A percentile compares a stretch with the other conserved stretches of the same genome.
phyloP scores from a whole-genome alignment of 92 coral and sea anemone genomes.

The Meandrina meandrites region DNA sequence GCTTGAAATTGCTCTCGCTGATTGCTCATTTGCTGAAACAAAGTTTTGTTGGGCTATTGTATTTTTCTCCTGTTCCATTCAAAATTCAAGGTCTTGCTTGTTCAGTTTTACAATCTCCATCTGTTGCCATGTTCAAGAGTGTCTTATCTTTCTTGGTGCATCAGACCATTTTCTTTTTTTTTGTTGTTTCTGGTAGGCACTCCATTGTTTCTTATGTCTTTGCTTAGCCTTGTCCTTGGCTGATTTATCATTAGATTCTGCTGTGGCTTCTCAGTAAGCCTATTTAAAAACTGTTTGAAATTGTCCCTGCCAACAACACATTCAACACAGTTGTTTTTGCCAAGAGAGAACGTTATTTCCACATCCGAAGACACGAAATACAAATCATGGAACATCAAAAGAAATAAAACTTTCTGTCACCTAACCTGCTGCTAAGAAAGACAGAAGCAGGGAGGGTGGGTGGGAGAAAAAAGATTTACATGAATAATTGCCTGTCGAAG shows the following conservation, averaged over 20 bases:
- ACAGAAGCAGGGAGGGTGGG: no score
- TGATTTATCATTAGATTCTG: neutral
- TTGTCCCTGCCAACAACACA: no score
- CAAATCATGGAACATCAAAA: no score
- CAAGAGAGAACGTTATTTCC: no score
- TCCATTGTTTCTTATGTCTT: constrained; percentile 1
- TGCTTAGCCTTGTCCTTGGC: constrained; percentile 17
- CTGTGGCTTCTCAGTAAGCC: no score
- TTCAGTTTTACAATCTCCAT: constrained; percentile 33
- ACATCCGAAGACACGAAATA: no score
- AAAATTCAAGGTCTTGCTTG: constrained; percentile 34
- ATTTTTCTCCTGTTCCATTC: constrained; percentile 35
- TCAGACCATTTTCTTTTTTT: constrained; percentile 27
- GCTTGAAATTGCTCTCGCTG: constrained; percentile 40
- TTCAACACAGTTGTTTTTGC: no score
- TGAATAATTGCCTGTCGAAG: no score
- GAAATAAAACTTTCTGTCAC: no score
- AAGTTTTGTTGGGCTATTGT: constrained; percentile 32
- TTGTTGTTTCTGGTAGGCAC: neutral
- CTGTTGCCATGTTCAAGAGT: constrained; percentile 26
- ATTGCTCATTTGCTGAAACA: constrained; percentile 25
- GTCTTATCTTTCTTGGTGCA: constrained; percentile 20
- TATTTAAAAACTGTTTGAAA: no score
- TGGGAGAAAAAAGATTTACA: no score
- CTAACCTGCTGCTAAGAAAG: no score